Evolutionary conservation across 2,113 vertebrate species (phyloP).

Genomic region (Diadophis punctatus): DNA sequence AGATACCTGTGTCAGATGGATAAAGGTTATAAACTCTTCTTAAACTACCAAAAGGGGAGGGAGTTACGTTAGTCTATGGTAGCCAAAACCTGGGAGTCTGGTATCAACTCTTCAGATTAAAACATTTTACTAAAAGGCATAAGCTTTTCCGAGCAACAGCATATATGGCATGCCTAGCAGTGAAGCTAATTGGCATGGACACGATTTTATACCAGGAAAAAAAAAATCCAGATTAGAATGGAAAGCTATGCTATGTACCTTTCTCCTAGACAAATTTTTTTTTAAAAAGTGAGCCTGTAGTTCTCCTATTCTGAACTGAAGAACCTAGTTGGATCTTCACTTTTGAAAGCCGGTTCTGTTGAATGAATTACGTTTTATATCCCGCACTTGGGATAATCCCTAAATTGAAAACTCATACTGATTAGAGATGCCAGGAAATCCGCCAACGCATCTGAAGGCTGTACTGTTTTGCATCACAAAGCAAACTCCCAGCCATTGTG

Average conservation of each 20-base stretch:
- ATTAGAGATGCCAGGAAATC: background rate
- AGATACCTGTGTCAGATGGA: background rate
- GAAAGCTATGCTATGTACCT: background rate
- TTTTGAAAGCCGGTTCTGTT: background rate
- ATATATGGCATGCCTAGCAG: background rate
- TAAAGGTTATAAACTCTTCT: background rate
- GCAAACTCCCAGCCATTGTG: background rate
- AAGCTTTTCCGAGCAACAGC: background rate
- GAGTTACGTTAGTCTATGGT: background rate
- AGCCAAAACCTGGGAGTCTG: background rate
- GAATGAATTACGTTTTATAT: background rate
- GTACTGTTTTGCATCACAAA: background rate
- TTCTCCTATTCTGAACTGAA: background rate
- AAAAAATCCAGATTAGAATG: background rate
- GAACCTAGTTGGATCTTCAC: background rate
- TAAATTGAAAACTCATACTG: background rate
- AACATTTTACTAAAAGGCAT: background rate
- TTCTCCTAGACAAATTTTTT: background rate
- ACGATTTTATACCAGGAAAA: background rate
- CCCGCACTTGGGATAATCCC: background rate
- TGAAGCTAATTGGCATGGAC: background rate
- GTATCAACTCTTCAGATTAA: background rate
- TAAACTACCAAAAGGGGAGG: too few relatives aligned
- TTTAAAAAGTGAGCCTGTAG: background rate
- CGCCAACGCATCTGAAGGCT: background rate